Base-by-base conservation (phyloP, 92 coral and sea anemone genomes). In the Porites divaricata region DNA sequence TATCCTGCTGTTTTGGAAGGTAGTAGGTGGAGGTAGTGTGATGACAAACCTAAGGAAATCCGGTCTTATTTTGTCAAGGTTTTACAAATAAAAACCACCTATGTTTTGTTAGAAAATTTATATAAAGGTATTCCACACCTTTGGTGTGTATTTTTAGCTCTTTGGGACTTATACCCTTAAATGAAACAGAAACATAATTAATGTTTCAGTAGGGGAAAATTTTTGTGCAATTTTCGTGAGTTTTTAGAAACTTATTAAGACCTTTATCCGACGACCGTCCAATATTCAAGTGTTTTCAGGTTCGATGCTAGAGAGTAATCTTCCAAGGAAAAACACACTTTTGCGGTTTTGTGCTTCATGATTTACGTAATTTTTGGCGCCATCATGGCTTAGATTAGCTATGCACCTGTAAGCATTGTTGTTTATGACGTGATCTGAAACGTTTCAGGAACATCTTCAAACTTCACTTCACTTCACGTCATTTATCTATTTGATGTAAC, bases 1-100 rank as follows among this genome's bases (percentile, higher is more conserved):
- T n/a, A n/a, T 45, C 86, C 45, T n/a, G 62, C 76, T 70, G 77
- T 45, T 51, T 54, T 26, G 11, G 71, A 72, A 81, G 62, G 62
- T 57, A 78, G 72, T 71, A 63, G 62, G 25, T 70, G 86, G 45
- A 20, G 35, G 28, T 56, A 54, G 2, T 58, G 72, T 81, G 86
- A 61, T 59, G 85, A 70, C 62, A 35, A 79, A 53, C 52, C 53
- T 28, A 58, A 10, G 19, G 75, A 75, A 80, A 50, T 67, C 56
- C 84, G 64, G 73, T 26, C 74, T 53, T 52, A 63, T 28, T 80
- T 69, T 53, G 65, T 67, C 17, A 73, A 51, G 77, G 15, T 73
- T 21, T n/a, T 17, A 48, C 4, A 78, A 19, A 20, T 26, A 63
- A 63, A 63, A 23, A 74, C 62, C 41, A 5, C 78, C 69, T 41